These are phyloP conservation scores for Ernsta delagoae DNA, from an alignment of 2,888 invertebrate species.

Conservation along the genomic window DNA sequence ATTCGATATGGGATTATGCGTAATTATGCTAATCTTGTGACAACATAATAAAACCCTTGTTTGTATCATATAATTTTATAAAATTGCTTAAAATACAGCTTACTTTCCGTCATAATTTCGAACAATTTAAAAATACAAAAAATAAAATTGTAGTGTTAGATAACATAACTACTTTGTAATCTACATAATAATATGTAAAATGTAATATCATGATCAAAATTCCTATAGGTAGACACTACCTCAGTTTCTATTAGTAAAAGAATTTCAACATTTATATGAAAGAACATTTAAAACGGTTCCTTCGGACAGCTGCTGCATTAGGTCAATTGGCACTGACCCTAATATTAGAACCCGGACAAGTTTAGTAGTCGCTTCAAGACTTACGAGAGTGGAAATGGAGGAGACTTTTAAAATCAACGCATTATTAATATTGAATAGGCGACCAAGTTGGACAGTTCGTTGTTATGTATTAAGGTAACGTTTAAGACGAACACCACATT, in stretches of 20 bases:
- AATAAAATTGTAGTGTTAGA: too few relatives aligned
- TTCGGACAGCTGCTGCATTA: slow-evolving; percentile 69
- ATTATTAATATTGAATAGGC: slow-evolving; percentile 42
- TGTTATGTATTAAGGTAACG: slow-evolving; percentile 39
- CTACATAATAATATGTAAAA: too few relatives aligned
- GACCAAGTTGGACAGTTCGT: slow-evolving; percentile 50
- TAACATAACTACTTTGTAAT: too few relatives aligned
- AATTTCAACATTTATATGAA: slow-evolving; percentile 50
- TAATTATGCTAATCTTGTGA: slow-evolving; percentile 22
- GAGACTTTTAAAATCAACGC: slow-evolving; percentile 12
- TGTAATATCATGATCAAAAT: too few relatives aligned
- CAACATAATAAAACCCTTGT: neutral
- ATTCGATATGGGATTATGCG: slow-evolving; percentile 10
- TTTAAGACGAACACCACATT: slow-evolving; percentile 15
- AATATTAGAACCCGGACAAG: slow-evolving; percentile 48
- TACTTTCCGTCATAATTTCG: too few relatives aligned
- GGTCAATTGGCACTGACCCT: slow-evolving; percentile 80
- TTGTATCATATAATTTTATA: too few relatives aligned
- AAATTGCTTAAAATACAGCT: too few relatives aligned
- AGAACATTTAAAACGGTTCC: slow-evolving; percentile 64
- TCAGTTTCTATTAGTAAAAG: slow-evolving; percentile 4
- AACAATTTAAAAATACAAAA: too few relatives aligned
- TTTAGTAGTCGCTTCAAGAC: slow-evolving; percentile 19
- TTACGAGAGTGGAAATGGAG: slow-evolving; percentile 13
- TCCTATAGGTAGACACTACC: too few relatives aligned